These are phyloP conservation scores for Bombyx mori DNA, from an alignment of 1,140 invertebrate genomes.

Conservation along the genomic window ASM3026992v2 NC_085122.1:4269501-4270000, in stretches of 20 bases:
- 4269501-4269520: constrained; percentile 14
- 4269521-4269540: constrained; percentile 56
- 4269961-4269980: too few species aligned
- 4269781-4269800: constrained; percentile 53
- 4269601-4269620: constrained; percentile 55
- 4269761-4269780: constrained; percentile 46
- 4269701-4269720: constrained; percentile 73
- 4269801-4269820: constrained; percentile 43
- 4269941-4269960: too few species aligned
- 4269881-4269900: too few species aligned
- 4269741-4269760: constrained; percentile 36
- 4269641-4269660: constrained; percentile 44
- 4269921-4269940: too few species aligned
- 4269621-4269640: constrained; percentile 71
- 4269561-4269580: constrained; percentile 74
- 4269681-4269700: constrained; percentile 42
- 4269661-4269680: constrained; percentile 28
- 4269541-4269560: constrained; percentile 80
- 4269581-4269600: constrained; percentile 72
- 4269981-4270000: too few species aligned
- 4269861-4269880: too few species aligned
- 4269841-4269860: constrained; percentile 16
- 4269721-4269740: constrained; percentile 72
- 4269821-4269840: constrained; percentile 55
- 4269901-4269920: too few species aligned